Conservation (phyloP, 1,140 invertebrate genomes). For the Lethocerus indicus region DNA sequence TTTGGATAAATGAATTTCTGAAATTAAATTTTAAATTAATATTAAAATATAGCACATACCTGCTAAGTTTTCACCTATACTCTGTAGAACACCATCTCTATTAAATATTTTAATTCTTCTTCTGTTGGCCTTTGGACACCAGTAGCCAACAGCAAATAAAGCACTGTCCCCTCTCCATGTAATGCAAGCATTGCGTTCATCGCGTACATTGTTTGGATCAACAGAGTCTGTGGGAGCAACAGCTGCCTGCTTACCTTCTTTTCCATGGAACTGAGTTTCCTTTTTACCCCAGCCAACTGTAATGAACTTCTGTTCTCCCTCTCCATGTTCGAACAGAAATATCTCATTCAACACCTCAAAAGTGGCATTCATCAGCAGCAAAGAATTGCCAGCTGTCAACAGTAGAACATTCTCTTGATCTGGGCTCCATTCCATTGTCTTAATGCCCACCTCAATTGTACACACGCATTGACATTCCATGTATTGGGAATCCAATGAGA, state of each 20-base stretch:
- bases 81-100: constrained; percentile 50
- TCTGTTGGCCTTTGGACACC: constrained; percentile 24
- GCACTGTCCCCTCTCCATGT: constrained; percentile 73
- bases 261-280: constrained; percentile 89
- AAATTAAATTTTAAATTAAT: neutral
- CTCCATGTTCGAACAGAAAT: neutral
- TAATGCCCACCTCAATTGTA: too few relatives aligned
- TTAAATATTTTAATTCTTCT: constrained; percentile 54
- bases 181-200: constrained; percentile 40
- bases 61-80: constrained; percentile 48
- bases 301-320: constrained; percentile 56
- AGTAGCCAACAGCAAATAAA: constrained; percentile 59
- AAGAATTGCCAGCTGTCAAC: neutral
- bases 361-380: neutral
- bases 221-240: constrained; percentile 16
- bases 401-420: neutral
- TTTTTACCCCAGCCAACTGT: constrained; percentile 90
- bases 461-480: too few relatives aligned
- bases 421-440: constrained; percentile 2
- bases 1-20: too few relatives aligned
- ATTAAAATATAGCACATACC: constrained; percentile 28
- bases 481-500: too few relatives aligned
- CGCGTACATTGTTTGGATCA: constrained; percentile 22
- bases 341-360: neutral
- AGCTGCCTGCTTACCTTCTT: constrained; percentile 21